Base-by-base conservation (phyloP, 2,113 vertebrate species). In the Acrocephalus arundinaceus region DNA sequence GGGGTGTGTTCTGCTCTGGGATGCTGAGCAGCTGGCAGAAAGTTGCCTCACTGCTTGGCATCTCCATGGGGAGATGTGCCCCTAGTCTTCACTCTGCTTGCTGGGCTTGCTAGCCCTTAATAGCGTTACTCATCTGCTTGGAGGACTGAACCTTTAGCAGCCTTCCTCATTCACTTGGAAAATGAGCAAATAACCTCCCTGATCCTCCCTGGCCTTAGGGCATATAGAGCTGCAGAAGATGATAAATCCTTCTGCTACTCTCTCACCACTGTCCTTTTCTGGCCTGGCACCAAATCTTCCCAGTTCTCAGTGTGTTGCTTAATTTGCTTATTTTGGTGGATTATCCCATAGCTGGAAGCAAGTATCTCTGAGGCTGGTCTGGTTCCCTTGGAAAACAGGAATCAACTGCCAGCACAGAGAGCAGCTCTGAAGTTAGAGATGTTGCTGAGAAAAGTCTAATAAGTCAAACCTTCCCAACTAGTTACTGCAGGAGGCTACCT, bases 31-130 rank as follows among this genome's bases (percentile, higher is more conserved):
- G 48, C 55, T 84, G 46, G 28, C 27, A 49, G 33, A 31, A 66
- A 58, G 23, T 16, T 52, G 25, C 39, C 24, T 92, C 20, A 7
- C 30, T 61, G 51, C 66, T 87, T 58, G 35, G 37, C 37, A 66
- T 20, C 57, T 84, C 54, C 25, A 5, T 7, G 48, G 25, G n/a
- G 30, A 74, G 63, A 43, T 9, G 2, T 19, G 37, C 5, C 20
- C 83, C 24, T 31, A 45, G 58, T 8, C 46, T 76, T 30, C 5
- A 2, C 62, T 45, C 57, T 57, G 35, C 35, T 87, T 59, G 25
- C 23, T 45, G 0, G 0, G 8, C 10, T 35, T 59, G 54, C 33
- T 48, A 41, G 37, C 31, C 33, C 55, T 85, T 71, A 25, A 31
- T 16, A 93, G 41, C n/a, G 21, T 62, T 52, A 16, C 18, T 84